Evolutionary conservation across 1,140 invertebrate species (phyloP).

Genomic region (Schlechtendalia chinensis): DNA sequence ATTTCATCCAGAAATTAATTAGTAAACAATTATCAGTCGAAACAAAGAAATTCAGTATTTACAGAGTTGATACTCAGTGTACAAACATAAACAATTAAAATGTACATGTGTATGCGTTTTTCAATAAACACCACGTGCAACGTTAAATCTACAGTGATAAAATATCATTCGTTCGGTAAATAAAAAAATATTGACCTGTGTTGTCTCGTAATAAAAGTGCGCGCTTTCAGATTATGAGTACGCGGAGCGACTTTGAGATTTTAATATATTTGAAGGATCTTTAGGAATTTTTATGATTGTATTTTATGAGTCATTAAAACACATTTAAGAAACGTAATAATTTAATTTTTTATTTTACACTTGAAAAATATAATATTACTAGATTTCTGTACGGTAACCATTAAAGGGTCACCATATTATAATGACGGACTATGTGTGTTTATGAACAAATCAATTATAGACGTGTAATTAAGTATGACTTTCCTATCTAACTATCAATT

Average conservation of each 20-base stretch:
- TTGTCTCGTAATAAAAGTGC: neutral
- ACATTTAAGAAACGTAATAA: neutral
- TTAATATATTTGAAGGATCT: conserved; percentile 19
- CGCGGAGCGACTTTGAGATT: neutral
- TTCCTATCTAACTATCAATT: neutral
- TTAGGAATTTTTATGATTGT: conserved; percentile 13
- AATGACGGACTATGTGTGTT: neutral
- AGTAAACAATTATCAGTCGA: neutral
- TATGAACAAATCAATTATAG: neutral
- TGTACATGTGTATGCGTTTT: neutral
- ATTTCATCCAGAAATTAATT: neutral
- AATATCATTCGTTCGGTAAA: neutral
- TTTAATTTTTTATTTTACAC: conserved; percentile 31
- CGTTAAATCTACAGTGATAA: neutral
- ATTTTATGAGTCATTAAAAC: conserved; percentile 31
- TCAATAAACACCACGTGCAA: neutral
- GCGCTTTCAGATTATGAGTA: conserved; percentile 3
- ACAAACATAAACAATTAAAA: too few relatives aligned
- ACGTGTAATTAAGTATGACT: too few relatives aligned
- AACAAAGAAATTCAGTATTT: neutral
- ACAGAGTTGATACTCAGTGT: too few relatives aligned
- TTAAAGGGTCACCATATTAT: neutral
- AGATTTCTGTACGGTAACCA: neutral
- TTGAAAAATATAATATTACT: conserved; percentile 13
- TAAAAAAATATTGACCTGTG: conserved; percentile 2